Base-by-base conservation (phyloP, 2,797 vertebrate species). In the Rhincodon typus region DNA sequence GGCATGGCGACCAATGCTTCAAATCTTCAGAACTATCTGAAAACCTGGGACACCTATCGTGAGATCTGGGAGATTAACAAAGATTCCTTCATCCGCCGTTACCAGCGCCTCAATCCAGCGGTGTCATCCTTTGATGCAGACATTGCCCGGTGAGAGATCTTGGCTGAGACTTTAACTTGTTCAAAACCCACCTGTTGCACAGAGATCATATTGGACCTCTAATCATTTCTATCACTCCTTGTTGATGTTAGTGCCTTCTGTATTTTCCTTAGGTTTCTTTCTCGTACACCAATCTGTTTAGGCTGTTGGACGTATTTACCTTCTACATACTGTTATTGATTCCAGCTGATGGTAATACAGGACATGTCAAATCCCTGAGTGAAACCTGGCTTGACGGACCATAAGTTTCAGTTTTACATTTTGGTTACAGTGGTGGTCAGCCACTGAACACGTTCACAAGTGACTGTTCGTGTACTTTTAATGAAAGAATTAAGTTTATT, bases 51-150 rank as follows among this genome's bases (percentile, higher is more conserved):
- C 95, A 98, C 98, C 96, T 98, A 99, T 96, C 97, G 97, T 3
- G 97, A 98, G 96, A 99, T 99, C 97, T 99, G 98, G 98, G 98
- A 98, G 96, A 98, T 98, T 93, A 98, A 98, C 97, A 99, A 99
- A 96, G 98, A 98, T 96, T 96, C 97, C 62, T 98, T 99, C 42
- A 98, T 99, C 90, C 97, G 97, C 66, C 98, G 98, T 91, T 99
- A 99, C 96, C 97, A 98, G 97, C 98, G 97, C 25, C 97, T 98
- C 96, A 98, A 98, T 96, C 97, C 97, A 0, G 97, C 98, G 1
- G 98, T 98, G 53, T 98, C 98, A 0, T 98, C 98, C 8, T 99
- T 99, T 84, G 98, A 98, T 77, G 97, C 98, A 0, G 98, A 99
- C 96, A 98, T 99, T 90, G 98, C 98, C 95, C 98, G 98, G 98